phyloP scores from a whole-genome alignment of 2,888 invertebrate species.

The Colostygia pectinataria region DNA sequence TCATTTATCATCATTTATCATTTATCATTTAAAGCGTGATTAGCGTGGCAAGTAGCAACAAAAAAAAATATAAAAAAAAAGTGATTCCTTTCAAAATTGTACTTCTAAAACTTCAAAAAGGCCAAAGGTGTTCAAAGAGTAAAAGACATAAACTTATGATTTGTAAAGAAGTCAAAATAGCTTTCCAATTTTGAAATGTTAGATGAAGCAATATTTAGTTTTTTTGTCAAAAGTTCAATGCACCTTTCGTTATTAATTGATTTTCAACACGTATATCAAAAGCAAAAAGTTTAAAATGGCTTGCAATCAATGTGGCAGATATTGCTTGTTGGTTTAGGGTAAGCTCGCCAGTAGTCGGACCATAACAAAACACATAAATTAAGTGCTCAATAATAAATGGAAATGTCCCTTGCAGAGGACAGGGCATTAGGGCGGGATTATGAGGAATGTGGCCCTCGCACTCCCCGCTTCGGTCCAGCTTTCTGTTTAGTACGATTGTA shows the following conservation, averaged over 20 bases:
- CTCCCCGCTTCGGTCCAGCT: slow-evolving; percentile 44
- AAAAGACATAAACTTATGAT: slow-evolving; percentile 44
- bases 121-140: slow-evolving; percentile 48
- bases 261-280: slow-evolving; percentile 32
- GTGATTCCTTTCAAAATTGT: no score
- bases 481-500: slow-evolving; percentile 22
- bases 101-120: no score
- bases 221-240: slow-evolving; percentile 39
- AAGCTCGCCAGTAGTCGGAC: slow-evolving; percentile 71
- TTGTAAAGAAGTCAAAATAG: slow-evolving; percentile 43
- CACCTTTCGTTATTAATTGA: slow-evolving; percentile 5
- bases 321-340: slow-evolving; percentile 46
- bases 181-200: slow-evolving; percentile 59
- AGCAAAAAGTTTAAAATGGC: slow-evolving; percentile 35
- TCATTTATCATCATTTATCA: no score
- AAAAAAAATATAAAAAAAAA: no score
- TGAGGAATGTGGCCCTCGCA: slow-evolving; percentile 70
- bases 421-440: slow-evolving; percentile 82
- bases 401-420: slow-evolving; percentile 83
- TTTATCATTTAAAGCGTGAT: no score
- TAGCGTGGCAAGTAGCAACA: no score
- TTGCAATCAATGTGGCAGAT: slow-evolving; percentile 8
- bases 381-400: slow-evolving; percentile 84
- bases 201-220: slow-evolving; percentile 57
- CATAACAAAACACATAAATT: slow-evolving; percentile 84